Evolutionary conservation across 2,888 invertebrate genomes (phyloP), one percentile per base, ranked within the genome.

Genomic region (Pheosia gnoma): DNA sequence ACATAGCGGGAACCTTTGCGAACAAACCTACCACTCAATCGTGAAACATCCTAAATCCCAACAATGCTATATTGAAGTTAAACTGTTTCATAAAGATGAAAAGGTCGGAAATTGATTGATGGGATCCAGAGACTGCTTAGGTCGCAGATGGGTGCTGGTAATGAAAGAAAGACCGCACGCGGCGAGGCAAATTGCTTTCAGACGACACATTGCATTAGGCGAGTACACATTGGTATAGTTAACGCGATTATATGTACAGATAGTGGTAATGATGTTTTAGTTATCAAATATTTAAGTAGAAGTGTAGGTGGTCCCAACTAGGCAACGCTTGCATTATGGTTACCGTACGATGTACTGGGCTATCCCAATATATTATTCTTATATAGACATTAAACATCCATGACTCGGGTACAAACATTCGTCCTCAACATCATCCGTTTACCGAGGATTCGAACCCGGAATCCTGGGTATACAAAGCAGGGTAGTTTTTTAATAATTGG

Each of bases 121-220:
- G 9, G 3, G 7, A 38, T 51, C 38, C 52, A 55, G 7, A 67
- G 53, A 67, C 61, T 62, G 59, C 59, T 68, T 62, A 68, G 61
- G 72, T 72, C 63, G 68, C 69, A 74, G 69, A 74, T 75, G 73
- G 77, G 78, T 69, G 71, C 65, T 66, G 77, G 85, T 90, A 88
- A 89, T 89, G 87, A 89, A 88, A 87, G 85, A 85, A 87, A 83
- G 89, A 88, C 90, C 89, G 81, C 90, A 88, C 80, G 86, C 84
- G 78, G 89, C 70, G 90, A 81, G 79, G 87, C 89, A 93, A 92
- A 93, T 93, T 89, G 91, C 88, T 91, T 91, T 90, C 84, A 87
- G 88, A 92, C 90, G 92, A 91, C 89, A 88, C 80, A 85, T 86
- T 83, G 86, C 91, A 91, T 91, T 91, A 90, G 74, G 74, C 72